Evolutionary conservation across 1,140 invertebrate species (phyloP).

Genomic region (Reticulitermes speratus): DNA sequence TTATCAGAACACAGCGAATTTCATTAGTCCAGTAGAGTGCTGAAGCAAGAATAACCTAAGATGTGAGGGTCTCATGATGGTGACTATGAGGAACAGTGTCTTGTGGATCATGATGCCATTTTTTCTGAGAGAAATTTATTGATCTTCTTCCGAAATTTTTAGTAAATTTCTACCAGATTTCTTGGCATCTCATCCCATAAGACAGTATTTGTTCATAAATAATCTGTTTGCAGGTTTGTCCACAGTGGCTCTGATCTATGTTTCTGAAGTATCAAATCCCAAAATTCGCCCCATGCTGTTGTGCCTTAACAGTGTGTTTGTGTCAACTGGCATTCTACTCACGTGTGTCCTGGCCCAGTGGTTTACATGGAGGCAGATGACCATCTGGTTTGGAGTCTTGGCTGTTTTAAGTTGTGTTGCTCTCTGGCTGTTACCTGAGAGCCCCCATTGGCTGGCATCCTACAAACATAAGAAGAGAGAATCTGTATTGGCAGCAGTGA

Average conservation of each 20-base stretch:
- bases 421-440: conserved; percentile 53
- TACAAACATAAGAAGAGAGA: conserved; percentile 43
- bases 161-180: too few species aligned
- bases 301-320: conserved; percentile 56
- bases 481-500: neutral
- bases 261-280: conserved; percentile 57
- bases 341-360: conserved; percentile 46
- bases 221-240: conserved; percentile 47
- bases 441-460: conserved; percentile 56
- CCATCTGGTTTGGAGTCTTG: conserved; percentile 48
- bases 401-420: conserved; percentile 43
- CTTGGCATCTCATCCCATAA: too few species aligned
- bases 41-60: too few species aligned
- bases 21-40: too few species aligned
- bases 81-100: too few species aligned
- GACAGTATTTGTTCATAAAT: too few species aligned
- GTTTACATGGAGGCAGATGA: conserved; percentile 51
- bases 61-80: too few species aligned
- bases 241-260: conserved; percentile 55
- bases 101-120: too few species aligned
- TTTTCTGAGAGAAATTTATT: too few species aligned
- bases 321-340: conserved; percentile 57
- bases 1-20: too few species aligned
- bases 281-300: conserved; percentile 54
- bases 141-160: too few species aligned